These are phyloP conservation scores for Centruroides sculpturatus DNA, from an alignment of 1,140 invertebrate species.

Conservation along the genomic window DNA sequence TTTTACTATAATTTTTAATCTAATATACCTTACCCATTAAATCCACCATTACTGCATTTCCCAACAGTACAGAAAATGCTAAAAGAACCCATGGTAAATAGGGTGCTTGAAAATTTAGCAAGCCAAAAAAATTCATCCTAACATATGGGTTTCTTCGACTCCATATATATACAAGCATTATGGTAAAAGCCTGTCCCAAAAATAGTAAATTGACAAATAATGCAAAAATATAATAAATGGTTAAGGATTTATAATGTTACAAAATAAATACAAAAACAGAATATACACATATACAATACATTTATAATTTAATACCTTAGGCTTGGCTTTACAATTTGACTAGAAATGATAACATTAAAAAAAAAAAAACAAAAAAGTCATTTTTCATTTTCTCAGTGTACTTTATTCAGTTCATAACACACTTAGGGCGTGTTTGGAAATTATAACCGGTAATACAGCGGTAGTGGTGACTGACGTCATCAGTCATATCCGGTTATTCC, in stretches of 20 bases:
- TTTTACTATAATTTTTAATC: background rate
- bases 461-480: no score
- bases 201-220: conserved; percentile 96
- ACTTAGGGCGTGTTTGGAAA: no score
- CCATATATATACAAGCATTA: conserved; percentile 99
- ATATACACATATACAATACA: no score
- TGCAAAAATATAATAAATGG: conserved; percentile 54
- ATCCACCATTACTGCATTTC: conserved; percentile 93
- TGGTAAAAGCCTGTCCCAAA: conserved; percentile 95
- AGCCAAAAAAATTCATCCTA: conserved; percentile 96
- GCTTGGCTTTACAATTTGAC: background rate
- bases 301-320: no score
- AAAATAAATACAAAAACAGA: no score
- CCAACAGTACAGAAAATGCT: conserved; percentile 87
- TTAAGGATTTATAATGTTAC: background rate
- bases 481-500: no score
- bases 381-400: no score
- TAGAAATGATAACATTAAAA: background rate
- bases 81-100: conserved; percentile 97
- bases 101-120: conserved; percentile 95
- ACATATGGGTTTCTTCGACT: conserved; percentile 89
- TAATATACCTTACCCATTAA: conserved; percentile 51
- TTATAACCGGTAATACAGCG: no score
- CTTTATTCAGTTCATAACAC: no score
- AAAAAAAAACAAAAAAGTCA: no score